A percentile compares a stretch with the other conserved stretches of the same genome.
phyloP scores from a whole-genome alignment of 2,797 vertebrate genomes.

The Erpetoichthys calabaricus region DNA sequence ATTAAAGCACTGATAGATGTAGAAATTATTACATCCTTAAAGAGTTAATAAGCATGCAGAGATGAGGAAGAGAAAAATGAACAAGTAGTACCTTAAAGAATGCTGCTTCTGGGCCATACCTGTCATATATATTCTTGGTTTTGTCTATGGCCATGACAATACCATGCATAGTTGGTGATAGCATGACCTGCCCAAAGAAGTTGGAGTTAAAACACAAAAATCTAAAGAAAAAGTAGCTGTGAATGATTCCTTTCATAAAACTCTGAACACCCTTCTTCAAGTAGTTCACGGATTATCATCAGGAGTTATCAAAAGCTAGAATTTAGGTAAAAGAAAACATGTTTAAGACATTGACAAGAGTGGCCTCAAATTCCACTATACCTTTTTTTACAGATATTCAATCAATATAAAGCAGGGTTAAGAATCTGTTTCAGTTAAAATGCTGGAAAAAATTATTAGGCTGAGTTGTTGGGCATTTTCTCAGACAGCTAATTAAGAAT shows the following conservation, averaged over 20 bases:
- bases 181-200: constrained; percentile 82
- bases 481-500: too few species aligned
- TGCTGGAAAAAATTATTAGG: too few species aligned
- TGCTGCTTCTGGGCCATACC: constrained; percentile 90
- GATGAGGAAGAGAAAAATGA: constrained; percentile 30
- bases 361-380: too few species aligned
- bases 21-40: constrained; percentile 17
- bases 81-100: constrained; percentile 91
- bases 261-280: too few species aligned
- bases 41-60: constrained; percentile 8
- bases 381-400: too few species aligned
- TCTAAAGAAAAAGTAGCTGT: constrained; percentile 42
- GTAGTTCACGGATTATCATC: too few species aligned
- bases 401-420: too few species aligned
- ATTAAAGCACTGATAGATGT: constrained; percentile 6
- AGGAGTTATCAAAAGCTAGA: too few species aligned
- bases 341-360: too few species aligned
- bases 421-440: too few species aligned
- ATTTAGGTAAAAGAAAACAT: too few species aligned
- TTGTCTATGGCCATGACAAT: constrained; percentile 98
- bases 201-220: constrained; percentile 49
- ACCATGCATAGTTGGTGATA: constrained; percentile 98
- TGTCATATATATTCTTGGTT: constrained; percentile 92
- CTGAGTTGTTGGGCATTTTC: too few species aligned
- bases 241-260: constrained; percentile 35